A percentile compares a stretch with the other conserved stretches of the same genome.
Evolutionary conservation across 2,888 invertebrate species (phyloP).

Genomic region (Listrodromus nycthemerus): DNA sequence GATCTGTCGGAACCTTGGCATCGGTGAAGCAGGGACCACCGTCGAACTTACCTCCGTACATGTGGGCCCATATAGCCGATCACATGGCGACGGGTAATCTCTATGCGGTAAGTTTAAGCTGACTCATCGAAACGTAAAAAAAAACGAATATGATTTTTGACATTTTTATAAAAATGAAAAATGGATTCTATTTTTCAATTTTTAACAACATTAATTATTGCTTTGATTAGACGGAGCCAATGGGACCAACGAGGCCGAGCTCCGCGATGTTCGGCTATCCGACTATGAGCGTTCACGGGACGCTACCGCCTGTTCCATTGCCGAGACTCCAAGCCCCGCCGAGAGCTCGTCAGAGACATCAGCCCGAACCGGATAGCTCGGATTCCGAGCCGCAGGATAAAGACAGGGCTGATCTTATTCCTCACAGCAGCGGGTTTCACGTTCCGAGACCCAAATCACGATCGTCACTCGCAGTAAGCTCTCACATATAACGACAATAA

Average conservation of each 20-base stretch:
- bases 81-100: slow-evolving; percentile 94
- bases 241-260: slow-evolving; percentile 90
- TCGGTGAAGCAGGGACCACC: slow-evolving; percentile 83
- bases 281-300: slow-evolving; percentile 86
- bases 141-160: neutral
- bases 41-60: slow-evolving; percentile 88
- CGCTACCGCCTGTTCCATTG: slow-evolving; percentile 90
- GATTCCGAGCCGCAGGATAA: slow-evolving; percentile 86
- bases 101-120: slow-evolving; percentile 89
- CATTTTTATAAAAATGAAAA: neutral
- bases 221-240: slow-evolving; percentile 89
- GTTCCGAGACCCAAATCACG: slow-evolving; percentile 94
- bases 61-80: slow-evolving; percentile 95
- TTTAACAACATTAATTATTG: slow-evolving; percentile 27
- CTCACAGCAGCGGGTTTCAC: slow-evolving; percentile 88
- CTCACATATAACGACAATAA: neutral
- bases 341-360: slow-evolving; percentile 78
- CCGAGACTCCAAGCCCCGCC: slow-evolving; percentile 86
- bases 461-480: slow-evolving; percentile 88
- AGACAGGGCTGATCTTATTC: slow-evolving; percentile 91
- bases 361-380: slow-evolving; percentile 82
- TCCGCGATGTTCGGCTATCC: slow-evolving; percentile 95
- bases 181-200: neutral
- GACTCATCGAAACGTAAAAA: neutral
- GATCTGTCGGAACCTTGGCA: slow-evolving; percentile 82